A percentile compares a stretch with the other conserved stretches of the same genome.
Conservation (phyloP, 2,113 vertebrate genomes). For the Glaucidium brasilianum region DNA sequence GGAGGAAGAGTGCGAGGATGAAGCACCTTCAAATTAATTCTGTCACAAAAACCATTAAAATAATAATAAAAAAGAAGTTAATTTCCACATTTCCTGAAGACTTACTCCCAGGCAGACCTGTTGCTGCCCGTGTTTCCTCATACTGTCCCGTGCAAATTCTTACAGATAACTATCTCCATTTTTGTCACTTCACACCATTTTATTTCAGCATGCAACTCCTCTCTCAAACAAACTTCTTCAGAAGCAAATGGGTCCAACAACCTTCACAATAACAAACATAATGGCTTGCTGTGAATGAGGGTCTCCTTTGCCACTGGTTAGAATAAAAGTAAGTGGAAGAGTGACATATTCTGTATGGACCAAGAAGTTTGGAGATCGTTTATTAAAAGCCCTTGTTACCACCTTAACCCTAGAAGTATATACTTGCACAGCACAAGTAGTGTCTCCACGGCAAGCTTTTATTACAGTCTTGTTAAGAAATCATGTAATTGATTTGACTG, state of each 20-base stretch:
- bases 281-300: not conserved
- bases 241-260: not conserved
- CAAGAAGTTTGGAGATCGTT: not conserved
- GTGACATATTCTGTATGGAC: not conserved
- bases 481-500: not conserved
- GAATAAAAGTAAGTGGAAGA: not conserved
- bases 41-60: not conserved
- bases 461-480: not conserved
- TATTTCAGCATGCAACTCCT: not conserved
- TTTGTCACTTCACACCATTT: not conserved
- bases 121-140: not conserved
- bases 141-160: not conserved
- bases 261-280: not conserved
- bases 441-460: slow-evolving; percentile 25
- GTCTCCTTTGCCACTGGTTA: not conserved
- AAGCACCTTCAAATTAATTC: not conserved
- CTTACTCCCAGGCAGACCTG: not conserved
- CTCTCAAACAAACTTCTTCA: not conserved
- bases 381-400: slow-evolving; percentile 16
- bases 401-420: not conserved
- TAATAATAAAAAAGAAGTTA: not conserved
- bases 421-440: not conserved
- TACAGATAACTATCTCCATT: not conserved
- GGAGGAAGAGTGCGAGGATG: not conserved
- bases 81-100: not conserved